A percentile compares a stretch with the other conserved stretches of the same genome.
Evolutionary conservation across 2,113 vertebrate genomes (phyloP).

Genomic region (Irena cyanogastra): DNA sequence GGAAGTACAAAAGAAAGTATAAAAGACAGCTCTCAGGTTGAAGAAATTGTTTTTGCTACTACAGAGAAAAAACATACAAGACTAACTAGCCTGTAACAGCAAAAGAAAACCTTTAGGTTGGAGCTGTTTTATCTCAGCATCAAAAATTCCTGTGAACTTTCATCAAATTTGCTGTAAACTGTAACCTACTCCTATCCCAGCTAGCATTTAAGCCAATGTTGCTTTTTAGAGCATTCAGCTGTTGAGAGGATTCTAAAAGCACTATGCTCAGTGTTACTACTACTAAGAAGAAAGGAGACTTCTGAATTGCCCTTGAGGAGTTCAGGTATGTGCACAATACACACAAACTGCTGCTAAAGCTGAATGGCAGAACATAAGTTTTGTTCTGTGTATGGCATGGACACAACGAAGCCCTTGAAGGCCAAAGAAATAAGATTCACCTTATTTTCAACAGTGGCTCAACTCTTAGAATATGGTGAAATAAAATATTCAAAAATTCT

Average conservation of each 20-base stretch:
- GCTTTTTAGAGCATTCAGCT: not conserved
- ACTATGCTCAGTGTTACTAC: not conserved
- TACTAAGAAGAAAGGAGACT: not conserved
- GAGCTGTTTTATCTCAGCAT: not conserved
- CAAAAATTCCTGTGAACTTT: not conserved
- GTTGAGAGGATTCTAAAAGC: not conserved
- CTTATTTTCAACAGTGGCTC: slow-evolving; percentile 94
- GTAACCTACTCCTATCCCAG: not conserved
- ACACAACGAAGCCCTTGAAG: not conserved
- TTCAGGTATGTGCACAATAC: not conserved
- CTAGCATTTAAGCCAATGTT: not conserved
- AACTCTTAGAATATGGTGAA: slow-evolving; percentile 96
- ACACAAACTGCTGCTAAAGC: not conserved
- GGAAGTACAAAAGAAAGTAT: not conserved
- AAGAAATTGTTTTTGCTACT: not conserved
- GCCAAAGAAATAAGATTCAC: slow-evolving; percentile 63
- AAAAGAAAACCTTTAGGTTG: not conserved
- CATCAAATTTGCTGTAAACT: not conserved
- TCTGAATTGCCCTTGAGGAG: not conserved
- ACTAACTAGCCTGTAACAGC: not conserved
- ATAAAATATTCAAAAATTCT: slow-evolving; percentile 97
- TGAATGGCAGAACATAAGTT: not conserved
- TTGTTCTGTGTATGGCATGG: not conserved
- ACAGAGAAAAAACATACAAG: not conserved
- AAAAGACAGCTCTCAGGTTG: not conserved